Evolutionary conservation across 2,888 invertebrate genomes (phyloP).

Genomic region (Graphium colonna): DNA sequence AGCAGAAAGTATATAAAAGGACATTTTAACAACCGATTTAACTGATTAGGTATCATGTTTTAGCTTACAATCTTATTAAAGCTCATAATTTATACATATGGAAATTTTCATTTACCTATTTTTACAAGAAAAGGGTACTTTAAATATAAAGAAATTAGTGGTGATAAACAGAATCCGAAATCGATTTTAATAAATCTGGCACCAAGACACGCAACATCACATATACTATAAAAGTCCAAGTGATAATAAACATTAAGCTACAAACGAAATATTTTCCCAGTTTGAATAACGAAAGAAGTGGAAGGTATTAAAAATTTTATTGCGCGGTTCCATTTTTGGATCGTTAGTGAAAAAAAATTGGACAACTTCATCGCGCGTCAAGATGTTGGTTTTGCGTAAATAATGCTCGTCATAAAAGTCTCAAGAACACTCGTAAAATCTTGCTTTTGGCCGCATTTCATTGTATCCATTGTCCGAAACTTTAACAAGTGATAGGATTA

Average conservation of each 20-base stretch:
- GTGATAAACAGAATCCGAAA: background rate
- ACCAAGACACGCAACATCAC: background rate
- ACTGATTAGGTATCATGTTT: too few species aligned
- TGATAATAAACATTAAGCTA: background rate
- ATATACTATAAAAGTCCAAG: background rate
- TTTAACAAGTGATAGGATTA: background rate
- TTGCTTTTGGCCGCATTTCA: slow-evolving; percentile 1
- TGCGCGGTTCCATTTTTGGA: background rate
- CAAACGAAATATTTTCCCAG: background rate
- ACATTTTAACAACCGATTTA: too few species aligned
- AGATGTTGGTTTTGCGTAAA: slow-evolving; percentile 17
- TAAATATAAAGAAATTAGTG: background rate
- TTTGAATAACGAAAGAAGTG: background rate
- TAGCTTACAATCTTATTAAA: too few species aligned
- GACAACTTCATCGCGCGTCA: slow-evolving; percentile 9
- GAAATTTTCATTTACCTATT: too few species aligned
- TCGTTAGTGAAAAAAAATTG: slow-evolving; percentile 11
- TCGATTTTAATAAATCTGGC: background rate
- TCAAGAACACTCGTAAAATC: slow-evolving; percentile 12
- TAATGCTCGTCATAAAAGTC: slow-evolving; percentile 26
- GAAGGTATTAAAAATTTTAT: slow-evolving; percentile 14
- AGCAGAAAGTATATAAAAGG: too few species aligned
- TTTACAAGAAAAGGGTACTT: too few species aligned
- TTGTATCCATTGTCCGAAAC: slow-evolving; percentile 5
- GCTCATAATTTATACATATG: too few species aligned